Evolutionary conservation across 2,113 vertebrate genomes (phyloP).

Genomic region (Sturnus vulgaris): DNA sequence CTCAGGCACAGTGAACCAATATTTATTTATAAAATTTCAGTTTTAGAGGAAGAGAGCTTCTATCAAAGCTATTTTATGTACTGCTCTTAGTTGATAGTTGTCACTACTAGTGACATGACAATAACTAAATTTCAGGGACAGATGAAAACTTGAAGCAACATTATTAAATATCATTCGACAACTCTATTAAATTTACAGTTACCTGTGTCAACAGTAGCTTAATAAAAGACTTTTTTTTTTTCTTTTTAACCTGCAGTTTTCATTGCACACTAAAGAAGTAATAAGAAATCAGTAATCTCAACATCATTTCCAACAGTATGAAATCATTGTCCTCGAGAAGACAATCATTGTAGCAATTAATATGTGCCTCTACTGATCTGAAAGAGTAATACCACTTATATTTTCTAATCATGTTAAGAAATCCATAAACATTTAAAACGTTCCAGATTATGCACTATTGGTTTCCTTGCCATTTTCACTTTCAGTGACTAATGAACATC

Average conservation of each 20-base stretch:
- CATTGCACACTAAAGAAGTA: neutral
- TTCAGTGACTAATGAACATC: constrained; percentile 43
- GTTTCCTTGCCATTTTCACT: constrained; percentile 52
- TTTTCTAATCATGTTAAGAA: constrained; percentile 54
- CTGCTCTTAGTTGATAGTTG: neutral
- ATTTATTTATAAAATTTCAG: neutral
- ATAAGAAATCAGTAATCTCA: neutral
- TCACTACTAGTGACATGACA: neutral
- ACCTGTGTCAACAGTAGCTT: neutral
- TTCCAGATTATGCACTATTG: constrained; percentile 21
- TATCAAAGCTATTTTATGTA: neutral
- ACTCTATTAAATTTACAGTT: neutral
- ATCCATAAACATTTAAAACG: constrained; percentile 50
- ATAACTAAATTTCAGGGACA: neutral
- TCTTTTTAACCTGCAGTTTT: neutral
- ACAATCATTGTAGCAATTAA: constrained; percentile 1
- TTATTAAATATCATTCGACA: neutral
- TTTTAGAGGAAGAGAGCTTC: neutral
- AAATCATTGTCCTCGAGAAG: neutral
- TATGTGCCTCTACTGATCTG: neutral
- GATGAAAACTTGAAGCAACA: neutral
- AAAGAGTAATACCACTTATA: neutral
- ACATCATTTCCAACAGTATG: neutral
- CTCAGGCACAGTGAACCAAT: neutral
- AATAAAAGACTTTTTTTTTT: neutral